Percentiles rank a stretch among this genome's conserved stretches.
Evolutionary conservation across 2,113 vertebrate species (phyloP).

Genomic region (Solenodon paradoxus): DNA sequence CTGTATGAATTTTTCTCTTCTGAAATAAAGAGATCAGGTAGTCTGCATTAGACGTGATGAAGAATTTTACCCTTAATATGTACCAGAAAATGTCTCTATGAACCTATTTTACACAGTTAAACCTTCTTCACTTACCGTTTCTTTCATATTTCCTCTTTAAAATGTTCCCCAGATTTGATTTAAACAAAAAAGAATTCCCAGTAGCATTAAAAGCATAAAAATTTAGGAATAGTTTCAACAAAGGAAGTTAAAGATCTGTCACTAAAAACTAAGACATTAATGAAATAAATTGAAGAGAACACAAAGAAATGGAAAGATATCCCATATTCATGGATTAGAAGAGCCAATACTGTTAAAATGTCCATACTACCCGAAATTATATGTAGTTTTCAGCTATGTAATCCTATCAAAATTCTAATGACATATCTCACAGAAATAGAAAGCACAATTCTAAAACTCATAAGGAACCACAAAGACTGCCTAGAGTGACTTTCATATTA

Average conservation of each 20-base stretch:
- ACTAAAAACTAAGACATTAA: neutral
- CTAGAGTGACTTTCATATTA: neutral
- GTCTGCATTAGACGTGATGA: neutral
- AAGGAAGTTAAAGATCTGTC: neutral
- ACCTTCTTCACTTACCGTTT: neutral
- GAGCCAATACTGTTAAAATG: neutral
- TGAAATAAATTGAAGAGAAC: no score
- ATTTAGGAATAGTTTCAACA: neutral
- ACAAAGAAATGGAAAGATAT: no score
- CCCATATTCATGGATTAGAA: no score
- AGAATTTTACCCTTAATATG: neutral
- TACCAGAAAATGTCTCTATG: neutral
- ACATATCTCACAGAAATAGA: neutral
- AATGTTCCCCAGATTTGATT: neutral
- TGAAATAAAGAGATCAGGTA: neutral
- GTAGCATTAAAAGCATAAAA: neutral
- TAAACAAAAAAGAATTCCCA: neutral
- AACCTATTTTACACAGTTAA: neutral
- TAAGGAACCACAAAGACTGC: neutral
- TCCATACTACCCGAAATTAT: neutral
- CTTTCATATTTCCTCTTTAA: neutral
- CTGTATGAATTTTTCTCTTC: neutral
- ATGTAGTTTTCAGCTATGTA: neutral
- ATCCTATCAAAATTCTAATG: neutral
- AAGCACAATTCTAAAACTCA: neutral